phyloP scores from a whole-genome alignment of 1,140 invertebrate species.

The Pogonognathellus flavescens region DNA sequence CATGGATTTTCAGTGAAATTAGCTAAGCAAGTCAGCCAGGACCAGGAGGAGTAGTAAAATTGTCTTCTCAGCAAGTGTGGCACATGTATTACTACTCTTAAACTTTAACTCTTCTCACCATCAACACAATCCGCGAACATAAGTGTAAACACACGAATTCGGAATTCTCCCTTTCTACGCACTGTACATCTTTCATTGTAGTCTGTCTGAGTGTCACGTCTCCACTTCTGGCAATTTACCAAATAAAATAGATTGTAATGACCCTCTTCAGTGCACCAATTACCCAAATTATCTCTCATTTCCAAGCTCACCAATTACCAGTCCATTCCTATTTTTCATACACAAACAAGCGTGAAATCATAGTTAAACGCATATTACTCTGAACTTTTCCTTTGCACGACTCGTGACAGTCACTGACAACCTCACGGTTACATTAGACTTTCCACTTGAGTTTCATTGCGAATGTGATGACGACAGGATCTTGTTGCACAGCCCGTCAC shows the following conservation, averaged over 20 bases:
- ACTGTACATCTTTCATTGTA: conserved; percentile 44
- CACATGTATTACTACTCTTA: not conserved
- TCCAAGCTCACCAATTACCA: not conserved
- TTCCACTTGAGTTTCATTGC: not conserved
- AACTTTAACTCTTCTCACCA: not conserved
- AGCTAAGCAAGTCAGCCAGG: too few species aligned
- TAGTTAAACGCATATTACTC: conserved; percentile 40
- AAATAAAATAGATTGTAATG: conserved; percentile 48
- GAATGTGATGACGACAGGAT: not conserved
- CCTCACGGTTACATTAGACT: not conserved
- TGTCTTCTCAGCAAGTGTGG: too few species aligned
- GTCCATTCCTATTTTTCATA: conserved; percentile 38
- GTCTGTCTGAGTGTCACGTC: conserved; percentile 23
- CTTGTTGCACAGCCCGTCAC: not conserved
- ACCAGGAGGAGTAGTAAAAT: too few species aligned
- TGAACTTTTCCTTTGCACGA: not conserved
- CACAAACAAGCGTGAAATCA: conserved; percentile 49
- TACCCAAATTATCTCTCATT: conserved; percentile 37
- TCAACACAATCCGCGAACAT: conserved; percentile 43
- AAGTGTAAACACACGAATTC: conserved; percentile 38
- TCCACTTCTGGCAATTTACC: conserved; percentile 39
- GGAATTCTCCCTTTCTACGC: conserved; percentile 29
- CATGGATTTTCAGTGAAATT: too few species aligned
- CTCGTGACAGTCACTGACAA: not conserved
- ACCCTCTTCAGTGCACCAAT: conserved; percentile 43